Conservation (phyloP, 2,888 invertebrate species). For the Achlya flavicornis region DNA sequence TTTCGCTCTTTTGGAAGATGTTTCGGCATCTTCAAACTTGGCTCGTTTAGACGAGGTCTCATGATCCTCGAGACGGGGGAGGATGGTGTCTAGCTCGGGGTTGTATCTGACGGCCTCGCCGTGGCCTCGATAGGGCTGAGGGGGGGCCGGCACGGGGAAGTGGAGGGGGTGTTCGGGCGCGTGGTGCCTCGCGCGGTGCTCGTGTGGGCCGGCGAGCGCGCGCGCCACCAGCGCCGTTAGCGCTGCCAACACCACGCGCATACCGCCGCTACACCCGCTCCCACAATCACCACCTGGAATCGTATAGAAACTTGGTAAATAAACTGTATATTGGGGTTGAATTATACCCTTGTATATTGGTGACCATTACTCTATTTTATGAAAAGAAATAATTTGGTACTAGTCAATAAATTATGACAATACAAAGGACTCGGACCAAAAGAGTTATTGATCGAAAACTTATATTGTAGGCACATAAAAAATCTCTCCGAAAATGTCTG, state of each 20-base stretch:
- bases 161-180: slow-evolving; percentile 72
- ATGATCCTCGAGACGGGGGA: slow-evolving; percentile 72
- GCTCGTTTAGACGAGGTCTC: slow-evolving; percentile 74
- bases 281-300: slow-evolving; percentile 75
- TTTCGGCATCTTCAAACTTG: slow-evolving; percentile 58
- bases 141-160: slow-evolving; percentile 67
- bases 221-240: slow-evolving; percentile 79
- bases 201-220: slow-evolving; percentile 75
- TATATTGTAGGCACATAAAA: slow-evolving; percentile 17
- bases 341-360: background rate
- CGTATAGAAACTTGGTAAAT: background rate
- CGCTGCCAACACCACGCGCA: slow-evolving; percentile 79
- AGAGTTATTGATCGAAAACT: slow-evolving; percentile 9
- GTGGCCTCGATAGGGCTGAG: slow-evolving; percentile 81
- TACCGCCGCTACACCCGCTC: slow-evolving; percentile 73
- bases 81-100: slow-evolving; percentile 81
- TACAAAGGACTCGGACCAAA: background rate
- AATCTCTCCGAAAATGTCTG: slow-evolving; percentile 20
- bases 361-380: background rate
- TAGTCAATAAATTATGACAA: slow-evolving; percentile 1
- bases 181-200: slow-evolving; percentile 80
- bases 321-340: background rate
- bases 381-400: background rate
- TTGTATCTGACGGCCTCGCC: slow-evolving; percentile 83
- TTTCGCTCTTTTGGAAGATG: slow-evolving; percentile 69